Base-by-base conservation (phyloP, 2,113 vertebrate species). In the Neotoma lepida region DNA sequence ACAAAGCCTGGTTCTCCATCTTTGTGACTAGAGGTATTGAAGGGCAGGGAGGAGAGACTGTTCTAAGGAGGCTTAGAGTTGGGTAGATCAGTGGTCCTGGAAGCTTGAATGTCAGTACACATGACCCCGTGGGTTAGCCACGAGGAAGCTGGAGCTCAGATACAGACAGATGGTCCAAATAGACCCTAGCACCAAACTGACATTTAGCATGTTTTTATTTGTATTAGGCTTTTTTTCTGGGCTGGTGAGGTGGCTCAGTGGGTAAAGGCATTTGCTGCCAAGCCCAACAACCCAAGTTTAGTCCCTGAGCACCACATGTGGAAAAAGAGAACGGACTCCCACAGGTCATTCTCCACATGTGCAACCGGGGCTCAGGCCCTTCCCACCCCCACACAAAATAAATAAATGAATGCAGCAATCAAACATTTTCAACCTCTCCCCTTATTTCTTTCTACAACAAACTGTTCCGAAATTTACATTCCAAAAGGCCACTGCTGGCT, bases 391-490 rank as follows among this genome's bases (percentile, higher is more conserved):
- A 46, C 17, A 64, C 28, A 49, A 66, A 66, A 85, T 33, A 46
- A 85, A 85, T 12, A 66, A 85, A 33, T 8, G 28, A 28, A 13
- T 49, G 41, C 17, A 85, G 41, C 30, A 33, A 66, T 85, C 30
- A 85, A 46, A 85, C 46, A 66, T 3, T 30, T 10, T 64, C 44
- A 39, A 9, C n/a, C 80, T 61, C 54, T 30, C 13, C 44, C n/a
- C 18, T 58, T 63, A 56, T 61, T 78, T 94, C 30, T 63, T 90
- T 93, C 74, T 85, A 28, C 64, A 70, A 10, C 54, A 13, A 46
- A 39, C 56, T 41, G 74, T 89, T 89, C 46, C 91, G 68, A 91
- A 92, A 87, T 86, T 84, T 86, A 51, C 51, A 64, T 58, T 51
- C 77, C 90, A 95, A 61, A 63, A 82, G 54, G 81, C n/a, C 80